A percentile compares a stretch with the other conserved stretches of the same genome.
phyloP scores from a whole-genome alignment of 92 coral and sea anemone species.

The Anthopleura xanthogrammica region DNA sequence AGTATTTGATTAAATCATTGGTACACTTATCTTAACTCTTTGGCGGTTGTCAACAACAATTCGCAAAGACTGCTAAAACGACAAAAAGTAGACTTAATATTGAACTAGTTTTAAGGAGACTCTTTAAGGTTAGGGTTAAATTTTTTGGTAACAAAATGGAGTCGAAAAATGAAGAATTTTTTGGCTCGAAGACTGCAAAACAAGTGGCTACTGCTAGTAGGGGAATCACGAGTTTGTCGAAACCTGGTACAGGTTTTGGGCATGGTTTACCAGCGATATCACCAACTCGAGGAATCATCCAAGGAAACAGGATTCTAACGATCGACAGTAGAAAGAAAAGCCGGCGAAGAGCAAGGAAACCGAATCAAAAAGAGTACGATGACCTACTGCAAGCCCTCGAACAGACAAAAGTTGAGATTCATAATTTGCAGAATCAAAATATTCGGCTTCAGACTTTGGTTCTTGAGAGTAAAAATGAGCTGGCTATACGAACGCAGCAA shows the following conservation, averaged over 20 bases:
- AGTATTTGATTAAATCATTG: conserved; percentile 1
- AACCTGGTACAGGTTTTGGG: not conserved
- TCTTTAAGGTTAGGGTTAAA: not conserved
- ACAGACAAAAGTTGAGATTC: conserved; percentile 15
- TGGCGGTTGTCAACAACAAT: conserved; percentile 17
- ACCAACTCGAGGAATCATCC: conserved; percentile 34
- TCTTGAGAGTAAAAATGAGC: conserved; percentile 28
- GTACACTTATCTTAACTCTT: not conserved
- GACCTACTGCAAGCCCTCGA: conserved; percentile 13
- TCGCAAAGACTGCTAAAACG: not conserved
- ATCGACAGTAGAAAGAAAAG: conserved; percentile 18
- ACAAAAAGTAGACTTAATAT: not conserved
- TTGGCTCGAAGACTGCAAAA: not conserved
- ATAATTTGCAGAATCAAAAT: conserved; percentile 24
- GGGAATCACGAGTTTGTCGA: conserved; percentile 5
- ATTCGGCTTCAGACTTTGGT: conserved; percentile 33
- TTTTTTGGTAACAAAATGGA: not conserved
- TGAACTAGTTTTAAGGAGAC: not conserved
- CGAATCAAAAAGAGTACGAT: conserved; percentile 29
- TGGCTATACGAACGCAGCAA: conserved; percentile 36
- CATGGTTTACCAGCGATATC: conserved; percentile 17
- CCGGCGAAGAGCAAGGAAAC: conserved; percentile 11
- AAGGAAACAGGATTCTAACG: conserved; percentile 18
- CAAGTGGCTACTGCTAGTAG: conserved; percentile 15
- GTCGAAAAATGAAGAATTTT: not conserved